Evolutionary conservation across 2,888 invertebrate species (phyloP).

Genomic region (Ferrisia virgata): DNA sequence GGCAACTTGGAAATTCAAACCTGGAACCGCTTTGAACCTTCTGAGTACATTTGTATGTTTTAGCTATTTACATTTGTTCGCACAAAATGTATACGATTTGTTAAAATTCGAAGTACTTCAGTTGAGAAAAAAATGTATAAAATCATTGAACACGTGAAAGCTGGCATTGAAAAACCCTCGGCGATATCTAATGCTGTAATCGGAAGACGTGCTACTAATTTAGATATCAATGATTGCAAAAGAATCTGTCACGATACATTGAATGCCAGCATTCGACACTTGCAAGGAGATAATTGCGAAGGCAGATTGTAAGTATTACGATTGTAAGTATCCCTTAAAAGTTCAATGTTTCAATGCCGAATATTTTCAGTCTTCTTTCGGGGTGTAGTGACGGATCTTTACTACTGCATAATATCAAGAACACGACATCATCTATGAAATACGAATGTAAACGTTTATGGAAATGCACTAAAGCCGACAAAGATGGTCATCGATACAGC

Average conservation of each 20-base stretch:
- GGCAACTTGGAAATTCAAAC: no score
- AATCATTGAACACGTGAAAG: conserved; percentile 18
- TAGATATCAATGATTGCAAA: neutral
- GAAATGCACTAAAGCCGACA: conserved; percentile 29
- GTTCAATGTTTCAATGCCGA: neutral
- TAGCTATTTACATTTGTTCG: no score
- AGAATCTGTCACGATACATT: conserved; percentile 17
- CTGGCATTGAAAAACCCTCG: conserved; percentile 27
- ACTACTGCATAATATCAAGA: conserved; percentile 43
- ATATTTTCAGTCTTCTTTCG: conserved; percentile 42
- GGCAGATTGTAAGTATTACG: conserved; percentile 39
- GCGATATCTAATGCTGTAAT: conserved; percentile 11
- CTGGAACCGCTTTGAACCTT: no score
- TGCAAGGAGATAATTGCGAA: conserved; percentile 40
- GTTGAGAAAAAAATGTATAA: neutral
- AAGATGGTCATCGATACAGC: conserved; percentile 34
- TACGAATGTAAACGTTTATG: conserved; percentile 40
- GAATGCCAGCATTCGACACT: conserved; percentile 8
- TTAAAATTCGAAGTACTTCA: neutral
- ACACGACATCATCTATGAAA: neutral
- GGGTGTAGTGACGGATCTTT: conserved; percentile 46
- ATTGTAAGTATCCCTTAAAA: neutral
- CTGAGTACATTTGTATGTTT: no score
- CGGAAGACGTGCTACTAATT: neutral
- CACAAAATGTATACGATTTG: neutral